phyloP scores from a whole-genome alignment of 1,140 invertebrate genomes.

The Aphidius gifuensis region DNA sequence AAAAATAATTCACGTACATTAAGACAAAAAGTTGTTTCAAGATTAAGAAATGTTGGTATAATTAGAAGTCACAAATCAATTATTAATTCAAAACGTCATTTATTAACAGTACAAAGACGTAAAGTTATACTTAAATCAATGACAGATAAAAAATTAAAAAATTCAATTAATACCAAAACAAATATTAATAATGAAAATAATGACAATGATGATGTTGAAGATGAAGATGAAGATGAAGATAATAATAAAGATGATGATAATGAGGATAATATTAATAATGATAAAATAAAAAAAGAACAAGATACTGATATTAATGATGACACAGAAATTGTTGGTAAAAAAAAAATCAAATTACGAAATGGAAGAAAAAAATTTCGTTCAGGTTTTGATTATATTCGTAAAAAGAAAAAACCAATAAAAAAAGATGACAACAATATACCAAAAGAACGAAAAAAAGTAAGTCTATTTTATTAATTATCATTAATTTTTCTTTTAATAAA shows the following conservation, averaged over 20 bases:
- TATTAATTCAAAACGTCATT: conserved; percentile 53
- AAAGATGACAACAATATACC: conserved; percentile 45
- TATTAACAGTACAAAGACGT: conserved; percentile 56
- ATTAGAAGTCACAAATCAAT: conserved; percentile 60
- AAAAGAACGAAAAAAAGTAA: conserved; percentile 52
- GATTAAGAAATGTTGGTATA: conserved; percentile 58
- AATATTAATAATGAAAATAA: conserved; percentile 42
- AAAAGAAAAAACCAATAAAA: conserved; percentile 71
- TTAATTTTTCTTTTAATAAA: conserved; percentile 17
- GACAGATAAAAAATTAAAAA: conserved; percentile 46
- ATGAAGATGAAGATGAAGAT: conserved; percentile 45
- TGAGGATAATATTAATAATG: no score
- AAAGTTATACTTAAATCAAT: conserved; percentile 59
- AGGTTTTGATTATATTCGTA: conserved; percentile 84
- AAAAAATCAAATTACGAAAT: conserved; percentile 56
- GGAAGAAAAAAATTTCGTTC: conserved; percentile 65
- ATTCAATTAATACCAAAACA: no score
- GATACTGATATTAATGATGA: conserved; percentile 39
- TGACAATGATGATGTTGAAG: conserved; percentile 37
- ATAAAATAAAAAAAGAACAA: conserved; percentile 15
- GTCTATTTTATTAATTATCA: conserved; percentile 17
- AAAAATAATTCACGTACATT: conserved; percentile 33
- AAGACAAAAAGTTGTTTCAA: conserved; percentile 56
- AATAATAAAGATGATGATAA: conserved; percentile 37
- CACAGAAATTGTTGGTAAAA: conserved; percentile 41